Evolutionary conservation across 2,888 invertebrate genomes (phyloP), one percentile per base, ranked within the genome.

Genomic region (Arrhopalites spinosus): DNA sequence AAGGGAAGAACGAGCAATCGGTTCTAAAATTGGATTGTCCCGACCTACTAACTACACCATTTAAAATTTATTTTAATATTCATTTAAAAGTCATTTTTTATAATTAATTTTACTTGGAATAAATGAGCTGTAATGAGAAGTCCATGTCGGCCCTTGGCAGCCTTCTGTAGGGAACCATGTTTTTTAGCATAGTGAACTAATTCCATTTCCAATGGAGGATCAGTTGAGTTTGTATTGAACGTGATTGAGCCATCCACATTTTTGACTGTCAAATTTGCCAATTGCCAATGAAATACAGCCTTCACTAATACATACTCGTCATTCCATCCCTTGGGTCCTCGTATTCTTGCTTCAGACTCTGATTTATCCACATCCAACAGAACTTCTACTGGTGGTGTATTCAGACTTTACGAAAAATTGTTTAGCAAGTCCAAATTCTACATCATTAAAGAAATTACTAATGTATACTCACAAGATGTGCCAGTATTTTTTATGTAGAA

Each of bases 151-250:
- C 50, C 2, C 2, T 23, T 47, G 0, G 78, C 64, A 0, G 79
- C 80, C 2, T 30, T 66, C 23, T 69, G 68, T 17, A 79, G 30
- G 15, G 43, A 69, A 13, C 45, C 47, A 20, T 67, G 36, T 25
- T 56, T 43, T 64, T 77, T 79, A 3, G 70, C 53, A 69, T 73
- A 81, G 50, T 81, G 80, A 20, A 81, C 73, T 1, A 79, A 67
- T 47, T 79, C 79, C 30, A 81, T 36, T 61, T 81, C 79, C 17
- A 79, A 72, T 0, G 80, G 71, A 1, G 70, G 70, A 20, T 47
- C 70, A 1, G 30, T 70, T 2, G 70, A 13, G n/a, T 70, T 56
- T n/a, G 70, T 70, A 56, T 70, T 70, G 56, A 70, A 70, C 17
- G 29, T 29, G 7, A 36, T 70, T 17, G 70, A 56, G 8, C 70